These are phyloP conservation scores for Ceriagrion tenellum DNA, from an alignment of 2,888 invertebrate genomes.

Conservation along the genomic window DNA sequence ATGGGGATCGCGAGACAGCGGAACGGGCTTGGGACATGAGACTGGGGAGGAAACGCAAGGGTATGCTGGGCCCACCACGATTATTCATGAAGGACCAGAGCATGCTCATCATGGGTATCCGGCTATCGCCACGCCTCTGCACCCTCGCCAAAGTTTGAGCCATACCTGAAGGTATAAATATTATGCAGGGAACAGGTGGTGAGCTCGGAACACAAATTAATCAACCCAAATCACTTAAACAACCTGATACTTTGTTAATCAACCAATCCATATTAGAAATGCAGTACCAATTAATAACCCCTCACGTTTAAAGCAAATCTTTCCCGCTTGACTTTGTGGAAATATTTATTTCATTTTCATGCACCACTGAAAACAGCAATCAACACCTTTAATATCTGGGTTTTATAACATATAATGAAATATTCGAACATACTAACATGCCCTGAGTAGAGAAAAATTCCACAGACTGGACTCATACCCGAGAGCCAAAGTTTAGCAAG, in stretches of 20 bases:
- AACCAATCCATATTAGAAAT: too few relatives aligned
- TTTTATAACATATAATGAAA: too few relatives aligned
- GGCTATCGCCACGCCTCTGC: conserved; percentile 42
- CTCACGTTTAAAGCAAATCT: too few relatives aligned
- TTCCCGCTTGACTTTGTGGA: too few relatives aligned
- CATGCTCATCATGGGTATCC: conserved; percentile 29
- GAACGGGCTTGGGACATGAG: conserved; percentile 43
- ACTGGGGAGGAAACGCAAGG: conserved; percentile 50
- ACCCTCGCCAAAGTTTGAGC: conserved; percentile 44
- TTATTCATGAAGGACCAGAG: conserved; percentile 60
- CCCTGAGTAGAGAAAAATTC: too few relatives aligned
- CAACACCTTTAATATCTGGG: too few relatives aligned
- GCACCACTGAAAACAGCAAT: too few relatives aligned
- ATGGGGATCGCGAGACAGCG: not conserved
- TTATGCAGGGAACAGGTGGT: conserved; percentile 33
- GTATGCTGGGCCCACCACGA: conserved; percentile 57
- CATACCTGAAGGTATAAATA: conserved; percentile 42
- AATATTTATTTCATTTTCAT: too few relatives aligned
- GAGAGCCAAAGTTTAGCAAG: too few relatives aligned
- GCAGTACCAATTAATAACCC: too few relatives aligned
- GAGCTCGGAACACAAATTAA: not conserved
- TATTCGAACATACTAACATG: too few relatives aligned
- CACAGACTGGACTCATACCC: too few relatives aligned
- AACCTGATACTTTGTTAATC: not conserved
- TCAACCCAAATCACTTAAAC: not conserved